Percentiles rank a stretch among this genome's conserved stretches.
phyloP scores from a whole-genome alignment of 2,888 invertebrate species.

The Netelia inedita region DNA sequence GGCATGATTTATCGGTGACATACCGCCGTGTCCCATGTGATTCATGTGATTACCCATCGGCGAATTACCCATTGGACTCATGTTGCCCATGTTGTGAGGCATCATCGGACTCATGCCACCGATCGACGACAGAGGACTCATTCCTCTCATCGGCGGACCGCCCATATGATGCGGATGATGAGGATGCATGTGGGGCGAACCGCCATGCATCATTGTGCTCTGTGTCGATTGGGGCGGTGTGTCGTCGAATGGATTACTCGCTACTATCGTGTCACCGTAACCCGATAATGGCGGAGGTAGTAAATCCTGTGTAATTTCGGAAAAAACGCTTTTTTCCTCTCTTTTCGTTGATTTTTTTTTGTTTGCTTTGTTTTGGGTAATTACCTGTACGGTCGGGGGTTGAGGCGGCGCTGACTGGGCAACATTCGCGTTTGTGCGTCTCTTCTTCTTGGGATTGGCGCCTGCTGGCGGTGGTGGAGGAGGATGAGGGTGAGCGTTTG shows the following conservation, averaged over 20 bases:
- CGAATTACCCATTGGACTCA: constrained; percentile 84
- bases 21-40: constrained; percentile 86
- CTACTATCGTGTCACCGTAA: constrained; percentile 97
- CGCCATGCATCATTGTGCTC: constrained; percentile 86
- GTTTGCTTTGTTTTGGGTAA: neutral
- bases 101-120: constrained; percentile 85
- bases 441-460: constrained; percentile 94
- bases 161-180: constrained; percentile 88
- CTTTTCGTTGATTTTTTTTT: neutral
- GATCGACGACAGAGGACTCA: constrained; percentile 87
- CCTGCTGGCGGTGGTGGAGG: constrained; percentile 91
- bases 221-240: constrained; percentile 88
- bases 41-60: constrained; percentile 86
- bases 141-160: constrained; percentile 89
- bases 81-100: constrained; percentile 84
- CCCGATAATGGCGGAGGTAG: constrained; percentile 94
- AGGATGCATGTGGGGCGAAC: constrained; percentile 85
- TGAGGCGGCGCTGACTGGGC: constrained; percentile 90
- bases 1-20: constrained; percentile 88
- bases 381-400: constrained; percentile 88
- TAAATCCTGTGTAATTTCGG: constrained; percentile 87
- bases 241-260: constrained; percentile 98
- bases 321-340: constrained; percentile 16
- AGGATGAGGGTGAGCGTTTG: constrained; percentile 89
- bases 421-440: constrained; percentile 91